These are phyloP conservation scores for Eupithecia subumbrata DNA, from an alignment of 2,888 invertebrate species.

Conservation along the genomic window DNA sequence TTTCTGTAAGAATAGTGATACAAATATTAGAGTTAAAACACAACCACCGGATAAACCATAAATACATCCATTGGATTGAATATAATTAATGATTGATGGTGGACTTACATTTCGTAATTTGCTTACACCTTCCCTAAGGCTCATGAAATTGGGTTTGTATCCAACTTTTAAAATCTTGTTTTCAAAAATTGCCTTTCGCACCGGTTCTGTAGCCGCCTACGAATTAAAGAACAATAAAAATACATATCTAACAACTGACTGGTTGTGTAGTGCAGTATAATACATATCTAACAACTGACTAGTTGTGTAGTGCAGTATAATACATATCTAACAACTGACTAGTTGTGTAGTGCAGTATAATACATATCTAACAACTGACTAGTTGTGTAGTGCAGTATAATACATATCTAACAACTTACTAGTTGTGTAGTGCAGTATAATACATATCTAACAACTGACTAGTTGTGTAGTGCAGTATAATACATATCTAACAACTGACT, in stretches of 20 bases:
- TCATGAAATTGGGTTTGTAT: constrained; percentile 81
- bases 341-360: not conserved
- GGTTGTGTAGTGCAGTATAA: not conserved
- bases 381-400: not conserved
- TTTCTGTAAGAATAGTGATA: constrained; percentile 59
- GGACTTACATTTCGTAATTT: constrained; percentile 72
- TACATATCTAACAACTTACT: too few species aligned
- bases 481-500: too few species aligned
- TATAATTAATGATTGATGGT: too few species aligned
- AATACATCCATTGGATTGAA: too few species aligned
- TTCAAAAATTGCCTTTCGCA: constrained; percentile 83
- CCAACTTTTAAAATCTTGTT: constrained; percentile 85
- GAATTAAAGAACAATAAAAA: not conserved
- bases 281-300: too few species aligned
- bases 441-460: too few species aligned
- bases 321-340: too few species aligned
- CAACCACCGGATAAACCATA: not conserved
- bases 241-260: not conserved
- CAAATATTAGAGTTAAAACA: not conserved
- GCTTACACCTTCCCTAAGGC: constrained; percentile 84
- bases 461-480: not conserved
- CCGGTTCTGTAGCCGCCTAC: constrained; percentile 74
- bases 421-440: not conserved
- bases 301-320: not conserved
- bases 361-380: too few species aligned